A percentile compares a stretch with the other conserved stretches of the same genome.
These are phyloP conservation scores for Tachypleus tridentatus DNA, from an alignment of 1,140 invertebrate genomes.

Conservation along the genomic window DNA sequence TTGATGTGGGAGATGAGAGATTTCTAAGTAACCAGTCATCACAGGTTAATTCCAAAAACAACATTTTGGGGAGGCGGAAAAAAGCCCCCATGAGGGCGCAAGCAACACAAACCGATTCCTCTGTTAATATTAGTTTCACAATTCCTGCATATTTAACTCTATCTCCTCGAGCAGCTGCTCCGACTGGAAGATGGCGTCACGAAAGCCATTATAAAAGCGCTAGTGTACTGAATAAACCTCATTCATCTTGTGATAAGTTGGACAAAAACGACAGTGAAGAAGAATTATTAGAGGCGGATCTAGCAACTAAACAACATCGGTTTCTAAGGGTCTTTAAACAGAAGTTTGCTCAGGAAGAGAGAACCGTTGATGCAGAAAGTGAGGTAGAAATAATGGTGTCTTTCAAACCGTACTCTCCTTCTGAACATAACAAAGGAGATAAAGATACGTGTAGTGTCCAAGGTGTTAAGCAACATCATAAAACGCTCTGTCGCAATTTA, in stretches of 20 bases:
- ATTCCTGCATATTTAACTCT: constrained; percentile 58
- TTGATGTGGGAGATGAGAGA: too few relatives aligned
- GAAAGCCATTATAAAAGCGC: neutral
- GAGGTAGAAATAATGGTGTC: too few relatives aligned
- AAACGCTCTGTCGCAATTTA: too few relatives aligned
- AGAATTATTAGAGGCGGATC: constrained; percentile 1
- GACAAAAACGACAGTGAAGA: constrained; percentile 6
- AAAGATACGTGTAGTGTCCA: too few relatives aligned
- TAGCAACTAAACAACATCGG: neutral
- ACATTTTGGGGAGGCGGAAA: neutral
- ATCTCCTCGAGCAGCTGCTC: constrained; percentile 49
- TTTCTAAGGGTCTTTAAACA: too few relatives aligned
- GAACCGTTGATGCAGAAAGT: too few relatives aligned
- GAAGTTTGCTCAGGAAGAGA: too few relatives aligned
- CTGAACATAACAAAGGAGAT: too few relatives aligned
- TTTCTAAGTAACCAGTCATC: neutral
- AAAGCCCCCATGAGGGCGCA: constrained; percentile 65
- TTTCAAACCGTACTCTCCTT: too few relatives aligned
- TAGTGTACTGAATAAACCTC: neutral
- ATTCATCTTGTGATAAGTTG: neutral
- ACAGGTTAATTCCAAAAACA: neutral
- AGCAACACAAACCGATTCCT: constrained; percentile 74
- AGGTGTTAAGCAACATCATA: too few relatives aligned
- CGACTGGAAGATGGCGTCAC: neutral
- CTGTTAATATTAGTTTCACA: constrained; percentile 26